Percentiles rank a stretch among this genome's conserved stretches.
phyloP scores from a whole-genome alignment of 2,888 invertebrate species.

The Drosophila prostipennis region DNA sequence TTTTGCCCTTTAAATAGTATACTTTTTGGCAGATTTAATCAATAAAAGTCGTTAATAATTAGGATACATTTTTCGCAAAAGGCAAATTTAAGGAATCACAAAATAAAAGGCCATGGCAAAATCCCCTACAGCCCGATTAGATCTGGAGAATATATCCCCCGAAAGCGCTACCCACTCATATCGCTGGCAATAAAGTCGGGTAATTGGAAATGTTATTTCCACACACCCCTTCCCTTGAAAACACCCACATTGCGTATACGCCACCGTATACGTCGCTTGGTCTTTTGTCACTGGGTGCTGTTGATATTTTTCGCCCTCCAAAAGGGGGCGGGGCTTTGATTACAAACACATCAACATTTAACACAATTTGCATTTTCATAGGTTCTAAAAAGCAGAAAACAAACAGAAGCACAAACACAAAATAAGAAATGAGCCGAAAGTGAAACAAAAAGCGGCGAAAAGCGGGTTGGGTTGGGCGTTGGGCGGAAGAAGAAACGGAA shows the following conservation, averaged over 20 bases:
- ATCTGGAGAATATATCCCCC: background rate
- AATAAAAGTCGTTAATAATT: background rate
- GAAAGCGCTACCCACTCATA: slow-evolving; percentile 20
- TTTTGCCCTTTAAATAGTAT: too few relatives aligned
- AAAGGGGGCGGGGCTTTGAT: slow-evolving; percentile 31
- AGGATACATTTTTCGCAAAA: background rate
- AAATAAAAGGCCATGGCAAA: background rate
- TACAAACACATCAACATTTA: slow-evolving; percentile 60
- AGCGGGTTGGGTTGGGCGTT: background rate
- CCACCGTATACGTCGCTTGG: slow-evolving; percentile 2
- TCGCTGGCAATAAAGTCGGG: slow-evolving; percentile 39
- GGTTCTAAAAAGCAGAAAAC: slow-evolving; percentile 43
- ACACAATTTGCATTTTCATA: slow-evolving; percentile 65
- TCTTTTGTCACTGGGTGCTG: slow-evolving; percentile 26
- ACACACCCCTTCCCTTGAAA: background rate
- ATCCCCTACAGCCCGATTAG: background rate
- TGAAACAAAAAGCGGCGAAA: slow-evolving; percentile 38
- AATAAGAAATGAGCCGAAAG: slow-evolving; percentile 46
- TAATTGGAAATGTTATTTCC: slow-evolving; percentile 39
- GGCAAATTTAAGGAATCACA: background rate
- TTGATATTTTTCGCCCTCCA: slow-evolving; percentile 12
- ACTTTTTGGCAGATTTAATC: background rate
- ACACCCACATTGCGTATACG: slow-evolving; percentile 5
- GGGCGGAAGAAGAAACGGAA: slow-evolving; percentile 35
- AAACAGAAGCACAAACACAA: slow-evolving; percentile 1